Percentiles rank a stretch among this genome's conserved stretches.
phyloP scores from a whole-genome alignment of 2,888 invertebrate species.

The Camptogramma bilineatum region DNA sequence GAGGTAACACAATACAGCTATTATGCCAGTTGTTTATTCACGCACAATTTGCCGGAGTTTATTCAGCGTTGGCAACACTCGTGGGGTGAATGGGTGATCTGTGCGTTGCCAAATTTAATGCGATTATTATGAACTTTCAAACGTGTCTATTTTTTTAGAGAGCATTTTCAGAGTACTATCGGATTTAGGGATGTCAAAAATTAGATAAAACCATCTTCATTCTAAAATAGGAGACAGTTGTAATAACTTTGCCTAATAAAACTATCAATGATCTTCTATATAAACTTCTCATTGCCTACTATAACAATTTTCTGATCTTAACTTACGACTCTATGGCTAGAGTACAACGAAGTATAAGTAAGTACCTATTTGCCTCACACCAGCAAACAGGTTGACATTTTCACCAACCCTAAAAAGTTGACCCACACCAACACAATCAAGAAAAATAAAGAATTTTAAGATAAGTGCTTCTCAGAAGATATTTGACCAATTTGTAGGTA shows the following conservation, averaged over 20 bases:
- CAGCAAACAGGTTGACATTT: no score
- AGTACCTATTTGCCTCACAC: no score
- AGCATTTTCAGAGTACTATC: not conserved
- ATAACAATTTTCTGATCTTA: no score
- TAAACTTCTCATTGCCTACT: no score
- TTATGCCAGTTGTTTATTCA: conserved; percentile 80
- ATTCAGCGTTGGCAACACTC: conserved; percentile 77
- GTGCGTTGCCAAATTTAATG: conserved; percentile 52
- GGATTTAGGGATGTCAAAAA: no score
- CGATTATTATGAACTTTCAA: conserved; percentile 54
- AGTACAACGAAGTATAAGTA: no score
- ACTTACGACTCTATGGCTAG: no score
- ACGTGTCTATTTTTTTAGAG: conserved; percentile 6
- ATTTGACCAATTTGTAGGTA: not conserved
- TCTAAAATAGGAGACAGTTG: no score
- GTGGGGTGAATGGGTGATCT: conserved; percentile 49
- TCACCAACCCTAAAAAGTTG: no score
- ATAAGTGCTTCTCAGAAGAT: not conserved
- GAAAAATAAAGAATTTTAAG: not conserved
- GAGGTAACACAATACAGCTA: conserved; percentile 77
- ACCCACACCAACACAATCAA: not conserved
- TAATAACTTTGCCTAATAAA: no score
- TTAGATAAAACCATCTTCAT: no score
- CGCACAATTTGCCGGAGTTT: conserved; percentile 83
- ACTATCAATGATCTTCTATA: no score